phyloP scores from a whole-genome alignment of 2,888 invertebrate genomes.

The Dicyrtomina minuta region DNA sequence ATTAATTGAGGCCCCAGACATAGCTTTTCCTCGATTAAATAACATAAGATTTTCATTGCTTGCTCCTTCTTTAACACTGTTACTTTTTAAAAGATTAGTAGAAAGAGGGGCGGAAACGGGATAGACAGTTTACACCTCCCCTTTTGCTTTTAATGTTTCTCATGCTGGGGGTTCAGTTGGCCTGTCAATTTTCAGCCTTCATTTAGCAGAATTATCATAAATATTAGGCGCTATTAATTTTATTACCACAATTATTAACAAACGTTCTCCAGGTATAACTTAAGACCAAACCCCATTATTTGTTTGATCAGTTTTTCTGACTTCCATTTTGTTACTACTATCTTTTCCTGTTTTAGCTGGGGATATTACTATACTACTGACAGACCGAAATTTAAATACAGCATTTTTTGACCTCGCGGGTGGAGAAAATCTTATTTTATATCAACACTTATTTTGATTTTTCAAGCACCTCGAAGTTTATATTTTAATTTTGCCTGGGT shows the following conservation, averaged over 20 bases:
- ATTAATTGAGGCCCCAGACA: constrained; percentile 76
- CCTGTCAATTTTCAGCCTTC: constrained; percentile 73
- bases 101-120: constrained; percentile 74
- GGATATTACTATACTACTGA: constrained; percentile 76
- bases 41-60: constrained; percentile 80
- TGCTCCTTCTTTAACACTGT: constrained; percentile 68
- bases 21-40: constrained; percentile 80
- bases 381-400: constrained; percentile 77
- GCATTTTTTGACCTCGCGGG: constrained; percentile 78
- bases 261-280: constrained; percentile 63
- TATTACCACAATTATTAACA: constrained; percentile 74
- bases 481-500: constrained; percentile 80
- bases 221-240: constrained; percentile 79
- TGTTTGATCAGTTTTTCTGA: constrained; percentile 71
- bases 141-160: constrained; percentile 65
- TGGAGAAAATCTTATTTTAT: constrained; percentile 77
- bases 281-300: constrained; percentile 71
- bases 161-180: constrained; percentile 71
- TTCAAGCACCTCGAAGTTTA: constrained; percentile 86
- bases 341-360: constrained; percentile 76
- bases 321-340: constrained; percentile 66
- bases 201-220: constrained; percentile 71
- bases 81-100: constrained; percentile 66
- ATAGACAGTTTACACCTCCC: constrained; percentile 75
- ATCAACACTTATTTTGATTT: constrained; percentile 84